Evolutionary conservation across 2,797 vertebrate genomes (phyloP).

Genomic region (Onychomys torridus): DNA sequence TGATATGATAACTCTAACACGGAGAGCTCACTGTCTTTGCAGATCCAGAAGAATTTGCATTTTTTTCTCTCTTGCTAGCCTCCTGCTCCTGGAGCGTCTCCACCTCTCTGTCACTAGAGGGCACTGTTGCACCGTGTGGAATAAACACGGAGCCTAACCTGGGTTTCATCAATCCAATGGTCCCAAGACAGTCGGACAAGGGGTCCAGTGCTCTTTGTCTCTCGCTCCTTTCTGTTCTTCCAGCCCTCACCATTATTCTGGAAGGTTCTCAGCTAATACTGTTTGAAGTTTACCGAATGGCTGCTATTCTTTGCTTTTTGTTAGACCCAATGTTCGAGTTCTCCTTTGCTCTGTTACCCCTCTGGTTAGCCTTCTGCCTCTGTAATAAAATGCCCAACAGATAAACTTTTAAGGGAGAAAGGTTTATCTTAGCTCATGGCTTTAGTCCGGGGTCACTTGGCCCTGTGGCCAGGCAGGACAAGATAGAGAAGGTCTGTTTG

Average conservation of each 20-base stretch:
- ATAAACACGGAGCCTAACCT: not conserved
- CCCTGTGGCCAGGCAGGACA: not conserved
- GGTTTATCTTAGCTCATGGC: not conserved
- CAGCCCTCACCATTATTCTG: not conserved
- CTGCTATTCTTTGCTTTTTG: not conserved
- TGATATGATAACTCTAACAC: slow-evolving; percentile 30
- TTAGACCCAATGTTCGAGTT: not conserved
- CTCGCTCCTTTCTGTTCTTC: not conserved
- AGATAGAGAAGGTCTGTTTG: not conserved
- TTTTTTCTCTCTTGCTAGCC: not conserved
- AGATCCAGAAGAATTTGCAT: not conserved
- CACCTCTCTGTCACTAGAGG: slow-evolving; percentile 73
- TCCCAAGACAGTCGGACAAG: not conserved
- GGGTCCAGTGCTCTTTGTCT: not conserved
- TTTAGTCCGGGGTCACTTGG: not conserved
- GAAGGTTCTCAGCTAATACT: slow-evolving; percentile 34
- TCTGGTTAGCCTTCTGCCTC: not conserved
- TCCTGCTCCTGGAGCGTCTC: not conserved
- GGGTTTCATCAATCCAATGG: not conserved
- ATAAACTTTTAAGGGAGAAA: not conserved
- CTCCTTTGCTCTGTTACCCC: not conserved
- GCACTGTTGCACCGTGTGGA: slow-evolving; percentile 74
- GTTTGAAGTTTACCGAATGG: slow-evolving; percentile 40
- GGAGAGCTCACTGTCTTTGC: slow-evolving; percentile 17
- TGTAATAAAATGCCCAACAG: not conserved